Evolutionary conservation across 2,888 invertebrate genomes (phyloP).

Genomic region (Linhomoeus sp.): DNA sequence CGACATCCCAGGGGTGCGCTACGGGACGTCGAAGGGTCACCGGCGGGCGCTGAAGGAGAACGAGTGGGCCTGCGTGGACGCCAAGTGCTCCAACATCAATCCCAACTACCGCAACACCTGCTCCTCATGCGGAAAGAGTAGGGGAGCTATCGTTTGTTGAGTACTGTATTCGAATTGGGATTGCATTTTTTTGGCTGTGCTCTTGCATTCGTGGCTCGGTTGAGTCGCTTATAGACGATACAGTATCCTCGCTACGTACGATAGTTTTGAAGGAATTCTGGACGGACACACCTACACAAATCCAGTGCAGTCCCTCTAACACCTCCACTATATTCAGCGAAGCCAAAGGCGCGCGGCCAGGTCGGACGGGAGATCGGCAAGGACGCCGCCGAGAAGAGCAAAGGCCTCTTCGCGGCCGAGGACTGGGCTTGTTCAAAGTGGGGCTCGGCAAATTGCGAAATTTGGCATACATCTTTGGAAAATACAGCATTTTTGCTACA

Average conservation of each 20-base stretch:
- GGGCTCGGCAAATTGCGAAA: background rate
- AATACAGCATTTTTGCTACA: constrained; percentile 13
- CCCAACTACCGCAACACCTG: constrained; percentile 12
- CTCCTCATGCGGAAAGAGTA: constrained; percentile 31
- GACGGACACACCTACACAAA: too few species aligned
- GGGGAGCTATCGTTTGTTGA: too few species aligned
- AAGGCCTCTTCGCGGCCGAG: constrained; percentile 86
- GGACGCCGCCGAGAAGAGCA: constrained; percentile 88
- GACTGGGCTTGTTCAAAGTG: constrained; percentile 96
- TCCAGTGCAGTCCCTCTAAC: too few species aligned
- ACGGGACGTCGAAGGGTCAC: background rate
- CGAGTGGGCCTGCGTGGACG: constrained; percentile 35
- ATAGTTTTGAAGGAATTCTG: too few species aligned
- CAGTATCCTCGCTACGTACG: too few species aligned
- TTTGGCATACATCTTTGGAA: background rate
- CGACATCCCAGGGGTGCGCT: too few species aligned
- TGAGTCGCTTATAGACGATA: too few species aligned
- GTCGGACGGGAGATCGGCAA: constrained; percentile 80
- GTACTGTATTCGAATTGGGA: too few species aligned
- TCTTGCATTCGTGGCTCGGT: background rate
- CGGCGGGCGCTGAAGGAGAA: constrained; percentile 18
- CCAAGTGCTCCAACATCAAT: constrained; percentile 28
- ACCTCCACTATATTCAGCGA: too few species aligned
- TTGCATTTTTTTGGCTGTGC: background rate
- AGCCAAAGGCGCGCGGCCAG: constrained; percentile 22